Conservation (phyloP, 2,888 invertebrate species). For the Helobdella robusta region DNA sequence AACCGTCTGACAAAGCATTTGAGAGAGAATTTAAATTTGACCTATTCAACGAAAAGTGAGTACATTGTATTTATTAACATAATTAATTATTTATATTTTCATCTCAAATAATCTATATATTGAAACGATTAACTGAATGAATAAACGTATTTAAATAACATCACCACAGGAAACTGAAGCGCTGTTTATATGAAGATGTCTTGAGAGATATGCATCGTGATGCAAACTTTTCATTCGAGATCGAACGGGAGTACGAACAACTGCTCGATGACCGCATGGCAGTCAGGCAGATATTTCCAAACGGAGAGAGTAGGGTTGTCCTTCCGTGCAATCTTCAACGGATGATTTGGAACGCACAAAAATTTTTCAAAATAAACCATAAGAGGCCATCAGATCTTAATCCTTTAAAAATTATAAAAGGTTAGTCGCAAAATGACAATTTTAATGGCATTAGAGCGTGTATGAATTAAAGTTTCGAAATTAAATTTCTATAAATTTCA, state of each 20-base stretch:
- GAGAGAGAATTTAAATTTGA: conserved; percentile 93
- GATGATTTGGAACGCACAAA: conserved; percentile 99
- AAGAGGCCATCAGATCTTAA: conserved; percentile 84
- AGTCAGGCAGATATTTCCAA: conserved; percentile 85
- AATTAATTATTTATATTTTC: not conserved
- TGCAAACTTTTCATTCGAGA: conserved; percentile 74
- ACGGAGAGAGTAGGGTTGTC: conserved; percentile 81
- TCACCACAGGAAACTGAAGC: conserved; percentile 59
- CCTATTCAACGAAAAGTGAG: conserved; percentile 70
- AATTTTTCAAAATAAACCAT: conserved; percentile 96
- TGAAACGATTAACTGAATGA: too few relatives aligned
- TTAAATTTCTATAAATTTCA: not conserved
- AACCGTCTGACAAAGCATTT: conserved; percentile 86
- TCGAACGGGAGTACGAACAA: conserved; percentile 93
- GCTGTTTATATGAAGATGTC: conserved; percentile 84
- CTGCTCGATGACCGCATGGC: conserved; percentile 76
- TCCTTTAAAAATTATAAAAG: conserved; percentile 81
- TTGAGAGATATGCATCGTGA: conserved; percentile 86
- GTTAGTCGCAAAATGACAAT: conserved; percentile 48
- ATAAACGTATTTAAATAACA: too few relatives aligned
- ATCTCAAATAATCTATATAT: too few relatives aligned
- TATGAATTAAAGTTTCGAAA: not conserved
- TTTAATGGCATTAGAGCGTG: too few relatives aligned
- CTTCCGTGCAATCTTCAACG: conserved; percentile 92
- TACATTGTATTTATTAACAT: not conserved